Evolutionary conservation across 1,140 invertebrate species (phyloP).

Genomic region (Hermatobates lingyangjiaoensis): DNA sequence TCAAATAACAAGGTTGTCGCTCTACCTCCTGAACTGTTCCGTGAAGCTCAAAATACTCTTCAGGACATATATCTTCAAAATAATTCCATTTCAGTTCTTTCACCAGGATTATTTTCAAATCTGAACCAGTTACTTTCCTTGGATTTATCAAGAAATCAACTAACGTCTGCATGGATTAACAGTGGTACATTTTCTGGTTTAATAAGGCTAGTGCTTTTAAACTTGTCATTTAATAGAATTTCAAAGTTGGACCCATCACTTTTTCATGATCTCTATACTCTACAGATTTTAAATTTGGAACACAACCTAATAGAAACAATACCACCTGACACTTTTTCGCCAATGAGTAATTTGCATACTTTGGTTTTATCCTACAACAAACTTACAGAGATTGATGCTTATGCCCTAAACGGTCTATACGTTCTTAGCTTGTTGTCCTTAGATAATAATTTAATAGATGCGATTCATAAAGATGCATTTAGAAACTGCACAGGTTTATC

Average conservation of each 20-base stretch:
- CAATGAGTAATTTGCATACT: conserved; percentile 67
- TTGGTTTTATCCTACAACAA: conserved; percentile 60
- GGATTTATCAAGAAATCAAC: conserved; percentile 69
- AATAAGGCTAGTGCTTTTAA: conserved; percentile 64
- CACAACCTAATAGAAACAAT: conserved; percentile 61
- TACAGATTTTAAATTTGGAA: conserved; percentile 62
- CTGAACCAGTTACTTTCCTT: conserved; percentile 67
- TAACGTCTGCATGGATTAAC: conserved; percentile 67
- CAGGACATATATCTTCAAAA: conserved; percentile 74
- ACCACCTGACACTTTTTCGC: conserved; percentile 56
- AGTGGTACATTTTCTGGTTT: conserved; percentile 65
- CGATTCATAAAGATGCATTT: conserved; percentile 60
- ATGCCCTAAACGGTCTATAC: conserved; percentile 56
- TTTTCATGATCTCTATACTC: conserved; percentile 58
- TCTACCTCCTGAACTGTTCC: conserved; percentile 63
- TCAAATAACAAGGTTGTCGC: conserved; percentile 74
- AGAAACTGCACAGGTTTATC: conserved; percentile 55
- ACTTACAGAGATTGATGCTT: conserved; percentile 51
- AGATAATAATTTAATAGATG: conserved; percentile 57
- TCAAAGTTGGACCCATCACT: conserved; percentile 56
- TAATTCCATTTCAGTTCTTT: conserved; percentile 64
- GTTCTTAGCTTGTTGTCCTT: conserved; percentile 55
- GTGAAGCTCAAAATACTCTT: conserved; percentile 51
- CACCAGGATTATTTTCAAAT: conserved; percentile 59
- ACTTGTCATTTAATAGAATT: conserved; percentile 68